Base-by-base conservation (phyloP, 2,888 invertebrate genomes). In the Geophilus truncorum region DNA sequence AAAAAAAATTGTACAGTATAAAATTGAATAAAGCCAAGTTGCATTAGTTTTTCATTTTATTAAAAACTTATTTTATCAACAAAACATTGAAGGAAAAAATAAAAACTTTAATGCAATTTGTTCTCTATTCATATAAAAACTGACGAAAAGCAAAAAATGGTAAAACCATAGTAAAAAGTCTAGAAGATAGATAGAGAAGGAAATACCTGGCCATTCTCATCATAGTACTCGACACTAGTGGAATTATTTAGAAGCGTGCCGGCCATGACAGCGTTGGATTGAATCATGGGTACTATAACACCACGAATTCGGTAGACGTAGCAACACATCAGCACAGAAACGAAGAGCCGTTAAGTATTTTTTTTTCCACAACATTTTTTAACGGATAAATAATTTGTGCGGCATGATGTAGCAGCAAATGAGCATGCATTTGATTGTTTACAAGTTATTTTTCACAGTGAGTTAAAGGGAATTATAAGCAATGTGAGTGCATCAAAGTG, bases 381-480 rank as follows among this genome's bases (percentile, higher is more conserved):
- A 18, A 51, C 51, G 51, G 18, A 51, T 51, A 51, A 51, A 51
- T 6, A 18, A 51, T 51, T 51, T 51, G 51, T 51, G 51, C 51
- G 51, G 51, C 51, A 18, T 51, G 51, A 51, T 51, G 51, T 51
- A n/a, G 51, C 51, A 51, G 51, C 51, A 51, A 51, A 51, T n/a
- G 51, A 51, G 51, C 51, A 51, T 51, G 51, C 51, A 51, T 51
- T 51, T 51, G 51, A 18, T 51, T 51, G 51, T 51, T 51, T 51
- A 51, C 51, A 51, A 51, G 51, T 51, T 18, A 51, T 51, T 18
- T 51, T 51, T 51, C 51, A 51, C 18, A 40, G 51, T 51, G 51
- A 51, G 3, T 6, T 51, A 51, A 70, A 87, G 87, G 91, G 90
- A 88, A 91, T 91, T 89, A 77, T 81, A 80, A 81, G 82, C 82